phyloP scores from a whole-genome alignment of 2,888 invertebrate genomes.

The Alviniconcha strummeri region DNA sequence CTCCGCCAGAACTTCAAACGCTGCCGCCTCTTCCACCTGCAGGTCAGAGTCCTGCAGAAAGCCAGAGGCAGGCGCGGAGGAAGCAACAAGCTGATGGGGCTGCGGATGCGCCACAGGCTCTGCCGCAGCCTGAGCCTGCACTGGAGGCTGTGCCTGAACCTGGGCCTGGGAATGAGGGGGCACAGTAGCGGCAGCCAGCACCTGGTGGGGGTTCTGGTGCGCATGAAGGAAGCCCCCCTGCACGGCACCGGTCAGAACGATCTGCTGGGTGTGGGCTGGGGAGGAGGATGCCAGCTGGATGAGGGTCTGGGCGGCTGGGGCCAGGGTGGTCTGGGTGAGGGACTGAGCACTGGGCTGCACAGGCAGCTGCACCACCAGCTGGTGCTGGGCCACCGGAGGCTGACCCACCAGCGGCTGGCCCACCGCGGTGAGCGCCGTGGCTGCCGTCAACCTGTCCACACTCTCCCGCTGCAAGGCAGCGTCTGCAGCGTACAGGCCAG shows the following conservation, averaged over 20 bases:
- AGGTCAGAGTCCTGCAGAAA: conserved; percentile 27
- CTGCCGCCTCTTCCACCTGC: conserved; percentile 50
- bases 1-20: conserved; percentile 65
- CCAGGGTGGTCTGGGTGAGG: conserved; percentile 13
- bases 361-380: neutral
- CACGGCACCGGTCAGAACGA: neutral
- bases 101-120: too few relatives aligned
- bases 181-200: neutral
- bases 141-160: too few relatives aligned
- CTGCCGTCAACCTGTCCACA: conserved; percentile 20
- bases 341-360: neutral
- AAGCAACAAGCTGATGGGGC: too few relatives aligned
- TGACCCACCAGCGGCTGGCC: conserved; percentile 21
- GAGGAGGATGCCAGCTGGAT: conserved; percentile 29
- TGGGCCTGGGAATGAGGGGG: too few relatives aligned
- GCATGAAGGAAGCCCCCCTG: neutral
- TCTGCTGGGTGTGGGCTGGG: conserved; percentile 14
- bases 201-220: neutral
- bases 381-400: conserved; percentile 5
- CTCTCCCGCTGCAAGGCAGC: conserved; percentile 3
- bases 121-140: too few relatives aligned
- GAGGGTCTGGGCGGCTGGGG: conserved; percentile 30
- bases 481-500: neutral
- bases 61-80: neutral
- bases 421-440: conserved; percentile 26